Percentiles rank a stretch among this genome's conserved stretches.
phyloP scores from a whole-genome alignment of 2,888 invertebrate species.

The Tetragonisca angustula region DNA sequence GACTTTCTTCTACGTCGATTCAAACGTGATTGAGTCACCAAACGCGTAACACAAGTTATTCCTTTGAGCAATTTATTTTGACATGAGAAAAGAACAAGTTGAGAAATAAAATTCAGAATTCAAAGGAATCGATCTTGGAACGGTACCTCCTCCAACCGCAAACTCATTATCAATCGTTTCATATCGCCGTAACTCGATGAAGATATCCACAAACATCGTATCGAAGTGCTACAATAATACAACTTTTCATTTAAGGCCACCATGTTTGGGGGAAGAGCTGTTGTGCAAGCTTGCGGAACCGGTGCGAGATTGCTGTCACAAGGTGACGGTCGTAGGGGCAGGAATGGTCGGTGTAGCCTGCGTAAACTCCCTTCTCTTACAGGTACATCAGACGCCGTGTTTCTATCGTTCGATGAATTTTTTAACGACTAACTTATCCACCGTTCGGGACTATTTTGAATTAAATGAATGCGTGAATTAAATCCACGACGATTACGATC shows the following conservation, averaged over 20 bases:
- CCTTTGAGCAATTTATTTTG: neutral
- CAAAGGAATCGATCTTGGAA: neutral
- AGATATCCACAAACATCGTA: neutral
- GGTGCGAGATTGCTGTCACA: conserved; percentile 81
- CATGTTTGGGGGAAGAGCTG: conserved; percentile 77
- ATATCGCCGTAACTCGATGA: neutral
- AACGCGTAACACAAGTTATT: neutral
- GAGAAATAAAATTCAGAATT: neutral
- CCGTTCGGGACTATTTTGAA: conserved; percentile 18
- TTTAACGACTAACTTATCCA: neutral
- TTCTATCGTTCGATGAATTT: neutral
- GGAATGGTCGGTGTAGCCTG: conserved; percentile 88
- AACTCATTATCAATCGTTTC: neutral
- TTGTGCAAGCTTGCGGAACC: conserved; percentile 79
- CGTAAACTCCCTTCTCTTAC: conserved; percentile 86
- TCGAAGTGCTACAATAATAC: neutral
- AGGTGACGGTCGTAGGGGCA: conserved; percentile 88
- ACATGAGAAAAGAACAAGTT: neutral
- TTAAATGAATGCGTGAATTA: neutral
- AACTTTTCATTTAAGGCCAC: conserved; percentile 53
- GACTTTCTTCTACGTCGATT: neutral
- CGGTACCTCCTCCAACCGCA: neutral
- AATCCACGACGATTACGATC: neutral
- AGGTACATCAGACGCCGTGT: conserved; percentile 81
- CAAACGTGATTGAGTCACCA: neutral